Evolutionary conservation across 2,113 vertebrate genomes (phyloP).

Genomic region (Peromyscus californicus): DNA sequence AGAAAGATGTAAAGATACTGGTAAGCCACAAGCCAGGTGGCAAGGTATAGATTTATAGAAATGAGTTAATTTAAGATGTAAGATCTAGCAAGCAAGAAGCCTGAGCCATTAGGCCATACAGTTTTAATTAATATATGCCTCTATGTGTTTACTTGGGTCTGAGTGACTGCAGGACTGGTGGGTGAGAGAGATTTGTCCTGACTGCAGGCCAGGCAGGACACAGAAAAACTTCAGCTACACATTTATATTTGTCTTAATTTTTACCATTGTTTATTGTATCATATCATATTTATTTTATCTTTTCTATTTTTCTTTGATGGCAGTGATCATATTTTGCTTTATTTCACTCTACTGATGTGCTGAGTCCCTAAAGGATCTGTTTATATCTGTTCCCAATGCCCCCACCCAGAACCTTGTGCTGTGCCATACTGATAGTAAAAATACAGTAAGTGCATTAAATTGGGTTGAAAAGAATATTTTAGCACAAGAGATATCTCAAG

Average conservation of each 20-base stretch:
- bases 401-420: not conserved
- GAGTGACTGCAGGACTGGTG: no score
- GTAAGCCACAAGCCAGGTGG: no score
- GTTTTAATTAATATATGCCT: no score
- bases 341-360: not conserved
- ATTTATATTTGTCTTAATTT: slow-evolving; percentile 16
- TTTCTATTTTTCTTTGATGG: not conserved
- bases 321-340: not conserved
- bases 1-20: no score
- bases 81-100: no score
- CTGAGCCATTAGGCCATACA: no score
- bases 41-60: no score
- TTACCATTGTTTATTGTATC: not conserved
- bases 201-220: no score
- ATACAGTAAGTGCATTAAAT: slow-evolving; percentile 53
- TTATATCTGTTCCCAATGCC: not conserved
- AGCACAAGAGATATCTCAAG: slow-evolving; percentile 27
- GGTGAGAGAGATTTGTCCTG: no score
- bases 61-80: no score
- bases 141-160: no score
- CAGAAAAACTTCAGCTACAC: no score
- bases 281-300: not conserved
- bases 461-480: slow-evolving; percentile 60
- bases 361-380: not conserved
- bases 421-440: not conserved